Evolutionary conservation across 92 coral and sea anemone species (phyloP), one percentile per base, ranked within the genome.

Genomic region (Porites cylindrica): DNA sequence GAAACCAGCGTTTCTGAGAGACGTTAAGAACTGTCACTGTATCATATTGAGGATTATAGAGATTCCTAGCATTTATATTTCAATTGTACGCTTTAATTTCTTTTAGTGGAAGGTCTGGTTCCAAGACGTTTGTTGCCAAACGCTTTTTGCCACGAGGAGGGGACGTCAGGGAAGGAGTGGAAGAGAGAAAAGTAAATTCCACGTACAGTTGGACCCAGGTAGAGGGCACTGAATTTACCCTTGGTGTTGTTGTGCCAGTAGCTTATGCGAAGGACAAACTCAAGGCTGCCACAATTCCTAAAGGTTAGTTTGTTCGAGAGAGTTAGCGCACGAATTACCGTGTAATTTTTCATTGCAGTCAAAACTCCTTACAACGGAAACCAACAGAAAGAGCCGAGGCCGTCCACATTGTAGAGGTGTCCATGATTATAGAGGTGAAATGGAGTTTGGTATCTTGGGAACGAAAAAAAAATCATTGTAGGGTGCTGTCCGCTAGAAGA

Each of bases 101-200:
- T 24, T 47, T 23, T 50, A 92, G 95, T 11, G 88, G 91, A 7
- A 89, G 50, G 50, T 32, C 53, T 1, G 95, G 91, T 19, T 68
- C 51, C 5, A 58, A 76, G 10, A 85, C 84, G 1, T 81, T 85
- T 50, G 76, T 91, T 20, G 82, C 90, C 51, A 93, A 93, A 84
- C 88, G 94, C 32, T 93, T 82, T 80, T 69, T 93, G 18, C 83
- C 93, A 16, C 77, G 93, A 60, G 90, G 90, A 0, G 89, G 82
- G 7, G 64, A 53, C 13, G 77, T 65, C 23, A 66, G 58, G 60
- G 80, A 92, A 47, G 94, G 94, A 24, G 86, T 89, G 11, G 53
- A 53, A 58, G 77, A 84, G n/a, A 11, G 38, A 24, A 19, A n/a
- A n/a, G 78, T 81, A 50, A 80, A 89, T 61, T 60, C 91, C 18